Conservation (phyloP, 2,113 vertebrate genomes). For the Corvus cornix region DNA sequence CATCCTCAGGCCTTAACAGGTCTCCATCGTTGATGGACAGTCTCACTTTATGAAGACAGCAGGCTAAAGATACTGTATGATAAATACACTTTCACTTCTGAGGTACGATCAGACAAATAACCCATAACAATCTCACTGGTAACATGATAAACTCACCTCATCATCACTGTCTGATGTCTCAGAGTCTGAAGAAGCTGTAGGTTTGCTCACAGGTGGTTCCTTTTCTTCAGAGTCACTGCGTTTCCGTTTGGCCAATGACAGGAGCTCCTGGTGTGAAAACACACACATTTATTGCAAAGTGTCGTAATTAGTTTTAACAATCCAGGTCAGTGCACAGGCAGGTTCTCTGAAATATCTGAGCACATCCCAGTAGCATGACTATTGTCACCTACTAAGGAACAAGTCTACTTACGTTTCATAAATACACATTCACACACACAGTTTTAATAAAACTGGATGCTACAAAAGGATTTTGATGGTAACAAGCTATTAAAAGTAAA, state of each 20-base stretch:
- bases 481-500: not conserved
- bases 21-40: not conserved
- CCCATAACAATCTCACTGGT: not conserved
- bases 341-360: not conserved
- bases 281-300: not conserved
- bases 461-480: not conserved
- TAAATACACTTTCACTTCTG: not conserved
- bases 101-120: not conserved
- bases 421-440: not conserved
- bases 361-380: not conserved
- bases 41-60: not conserved
- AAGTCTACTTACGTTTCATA: not conserved
- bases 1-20: not conserved
- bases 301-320: not conserved
- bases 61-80: not conserved
- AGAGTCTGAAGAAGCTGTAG: constrained; percentile 93
- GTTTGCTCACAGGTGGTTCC: constrained; percentile 90
- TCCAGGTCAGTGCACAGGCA: not conserved
- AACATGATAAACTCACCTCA: constrained; percentile 76
- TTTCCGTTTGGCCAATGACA: constrained; percentile 95
- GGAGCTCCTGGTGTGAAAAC: constrained; percentile 81
- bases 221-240: constrained; percentile 94
- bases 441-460: not conserved
- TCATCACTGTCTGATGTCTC: constrained; percentile 97
- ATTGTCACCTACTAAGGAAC: not conserved